A percentile compares a stretch with the other conserved stretches of the same genome.
phyloP scores from a whole-genome alignment of 2,888 invertebrate genomes.

The Sclerodermus sp. region DNA sequence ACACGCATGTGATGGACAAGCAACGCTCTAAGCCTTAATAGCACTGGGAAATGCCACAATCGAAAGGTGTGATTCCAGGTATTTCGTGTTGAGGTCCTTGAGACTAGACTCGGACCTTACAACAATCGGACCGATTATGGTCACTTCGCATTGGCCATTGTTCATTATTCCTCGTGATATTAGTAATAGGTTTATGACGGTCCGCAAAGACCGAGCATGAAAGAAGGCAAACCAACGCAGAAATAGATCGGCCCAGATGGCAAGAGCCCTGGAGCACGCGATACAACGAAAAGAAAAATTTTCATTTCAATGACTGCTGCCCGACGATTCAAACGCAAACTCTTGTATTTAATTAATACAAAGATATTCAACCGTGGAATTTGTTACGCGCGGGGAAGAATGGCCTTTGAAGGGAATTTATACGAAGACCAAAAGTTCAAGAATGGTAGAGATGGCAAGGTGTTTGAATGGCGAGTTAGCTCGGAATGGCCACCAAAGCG shows the following conservation, averaged over 20 bases:
- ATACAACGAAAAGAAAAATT: no score
- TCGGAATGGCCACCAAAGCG: background rate
- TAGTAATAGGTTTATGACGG: conserved; percentile 39
- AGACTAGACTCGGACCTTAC: conserved; percentile 22
- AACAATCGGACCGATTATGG: conserved; percentile 48
- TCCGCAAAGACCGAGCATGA: conserved; percentile 27
- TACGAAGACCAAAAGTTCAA: no score
- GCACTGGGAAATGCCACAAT: background rate
- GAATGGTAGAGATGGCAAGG: conserved; percentile 5
- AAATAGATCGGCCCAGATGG: no score
- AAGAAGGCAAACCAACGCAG: no score
- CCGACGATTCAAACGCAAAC: no score
- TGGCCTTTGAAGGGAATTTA: no score
- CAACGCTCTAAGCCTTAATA: no score
- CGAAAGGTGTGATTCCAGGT: conserved; percentile 10
- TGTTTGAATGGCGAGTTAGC: background rate
- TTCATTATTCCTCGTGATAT: conserved; percentile 32
- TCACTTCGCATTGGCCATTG: conserved; percentile 33
- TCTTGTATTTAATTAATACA: no score
- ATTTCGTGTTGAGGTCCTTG: conserved; percentile 5
- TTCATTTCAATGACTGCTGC: no score
- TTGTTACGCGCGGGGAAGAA: background rate
- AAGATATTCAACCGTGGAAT: no score
- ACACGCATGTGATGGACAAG: no score
- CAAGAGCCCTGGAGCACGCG: no score